phyloP scores from a whole-genome alignment of 1,140 invertebrate genomes.

The Ceratosolen solmsi region DNA sequence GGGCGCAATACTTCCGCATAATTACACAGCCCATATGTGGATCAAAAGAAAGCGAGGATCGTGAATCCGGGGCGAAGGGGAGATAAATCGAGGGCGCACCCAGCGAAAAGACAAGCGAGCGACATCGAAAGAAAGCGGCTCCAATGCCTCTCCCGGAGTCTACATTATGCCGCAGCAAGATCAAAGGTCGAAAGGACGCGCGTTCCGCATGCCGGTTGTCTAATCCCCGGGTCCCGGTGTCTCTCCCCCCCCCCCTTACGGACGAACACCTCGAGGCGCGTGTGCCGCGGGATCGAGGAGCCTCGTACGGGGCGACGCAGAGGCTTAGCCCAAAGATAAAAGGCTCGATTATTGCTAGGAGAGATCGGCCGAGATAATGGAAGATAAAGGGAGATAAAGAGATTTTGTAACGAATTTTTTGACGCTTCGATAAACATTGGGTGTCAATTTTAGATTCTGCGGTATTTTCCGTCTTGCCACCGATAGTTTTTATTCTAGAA shows the following conservation, averaged over 20 bases:
- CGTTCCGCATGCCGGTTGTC: not conserved
- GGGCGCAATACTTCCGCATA: not conserved
- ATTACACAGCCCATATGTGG: not conserved
- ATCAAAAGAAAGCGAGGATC: not conserved
- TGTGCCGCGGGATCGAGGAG: not conserved
- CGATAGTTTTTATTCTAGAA: not conserved
- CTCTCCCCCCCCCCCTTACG: conserved; percentile 3
- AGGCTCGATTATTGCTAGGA: not conserved
- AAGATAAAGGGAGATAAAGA: conserved; percentile 30
- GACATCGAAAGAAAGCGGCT: not conserved
- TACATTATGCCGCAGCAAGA: not conserved
- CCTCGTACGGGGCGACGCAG: not conserved
- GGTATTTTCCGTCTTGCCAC: not conserved
- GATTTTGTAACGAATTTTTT: conserved; percentile 32
- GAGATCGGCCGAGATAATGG: not conserved
- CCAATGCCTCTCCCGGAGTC: not conserved
- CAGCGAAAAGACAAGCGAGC: not conserved
- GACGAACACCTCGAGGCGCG: conserved; percentile 11
- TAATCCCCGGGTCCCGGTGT: not conserved
- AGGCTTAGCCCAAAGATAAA: conserved; percentile 30
- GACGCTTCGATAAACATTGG: conserved; percentile 8
- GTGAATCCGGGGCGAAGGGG: not conserved
- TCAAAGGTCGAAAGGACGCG: not conserved
- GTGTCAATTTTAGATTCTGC: not conserved
- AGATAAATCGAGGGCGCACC: not conserved